Base-by-base conservation (phyloP, 2,888 invertebrate species). In the Anoncus sp. region DNA sequence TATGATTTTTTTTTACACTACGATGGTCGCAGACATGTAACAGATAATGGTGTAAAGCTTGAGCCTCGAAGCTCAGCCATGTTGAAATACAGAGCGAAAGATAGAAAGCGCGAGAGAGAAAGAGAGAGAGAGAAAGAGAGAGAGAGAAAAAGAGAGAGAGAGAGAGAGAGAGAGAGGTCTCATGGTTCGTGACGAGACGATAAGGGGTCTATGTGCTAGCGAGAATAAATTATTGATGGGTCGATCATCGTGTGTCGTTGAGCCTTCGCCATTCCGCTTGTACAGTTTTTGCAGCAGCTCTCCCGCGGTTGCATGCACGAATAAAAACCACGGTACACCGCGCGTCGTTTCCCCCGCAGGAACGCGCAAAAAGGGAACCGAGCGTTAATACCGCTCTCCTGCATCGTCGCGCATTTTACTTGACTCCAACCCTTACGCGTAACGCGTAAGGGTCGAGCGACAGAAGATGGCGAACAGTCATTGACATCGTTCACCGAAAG, bases 361-460 rank as follows among this genome's bases (percentile, higher is more conserved):
- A 63, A n/a, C n/a, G 51, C 27, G 38, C 16, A 53, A 57, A 53
- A 47, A 79, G 62, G 66, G 75, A 62, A 62, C 53, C 55, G 35
- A 71, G 75, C 78, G 66, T 75, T 66, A 70, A 60, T 18, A 49
- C 62, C 51, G 40, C 49, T 70, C 63, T 67, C 59, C 65, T 74
- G 77, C 77, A 70, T 66, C 77, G 77, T 53, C 74, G 74, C 65
- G 63, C 62, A 38, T 65, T 67, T 66, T 69, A 74, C 74, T 75
- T 45, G 49, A 75, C 65, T 60, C 47, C 35, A 40, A 77, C 63
- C 73, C 73, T 43, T 62, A 16, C 16, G 27, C 31, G 43, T 9
- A 66, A 53, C 22, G 47, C 63, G 49, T 22, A 65, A 62, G 49
- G 35, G 49, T 22, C n/a, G 16, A 10, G 16, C 14, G 31, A 35